Conservation (phyloP, 2,113 vertebrate species). For the Albula glossodonta region DNA sequence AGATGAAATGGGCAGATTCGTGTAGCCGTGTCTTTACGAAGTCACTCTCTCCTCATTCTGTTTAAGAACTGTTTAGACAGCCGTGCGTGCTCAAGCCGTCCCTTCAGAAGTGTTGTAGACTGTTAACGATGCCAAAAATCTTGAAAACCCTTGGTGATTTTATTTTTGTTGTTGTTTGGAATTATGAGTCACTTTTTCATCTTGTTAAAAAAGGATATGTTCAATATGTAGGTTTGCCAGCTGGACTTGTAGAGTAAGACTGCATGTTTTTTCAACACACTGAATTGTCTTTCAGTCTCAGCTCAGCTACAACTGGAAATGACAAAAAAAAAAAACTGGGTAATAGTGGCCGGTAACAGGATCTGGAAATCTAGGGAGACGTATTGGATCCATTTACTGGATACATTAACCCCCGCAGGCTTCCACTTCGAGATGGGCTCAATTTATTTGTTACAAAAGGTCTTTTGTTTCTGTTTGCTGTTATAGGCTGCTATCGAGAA, state of each 20-base stretch:
- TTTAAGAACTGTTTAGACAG: background rate
- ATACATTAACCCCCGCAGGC: background rate
- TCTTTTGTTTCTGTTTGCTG: background rate
- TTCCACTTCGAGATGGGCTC: background rate
- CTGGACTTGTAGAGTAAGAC: background rate
- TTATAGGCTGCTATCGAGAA: background rate
- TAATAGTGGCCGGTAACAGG: background rate
- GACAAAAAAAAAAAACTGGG: background rate
- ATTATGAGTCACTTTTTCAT: background rate
- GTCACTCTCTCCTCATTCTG: background rate
- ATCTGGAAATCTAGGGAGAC: background rate
- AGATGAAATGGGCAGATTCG: background rate
- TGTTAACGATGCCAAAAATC: background rate
- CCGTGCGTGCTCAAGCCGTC: background rate
- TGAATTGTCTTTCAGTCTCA: background rate
- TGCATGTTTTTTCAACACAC: background rate
- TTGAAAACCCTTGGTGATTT: background rate
- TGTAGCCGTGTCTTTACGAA: background rate
- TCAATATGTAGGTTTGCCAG: background rate
- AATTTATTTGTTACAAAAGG: background rate
- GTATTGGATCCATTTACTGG: background rate
- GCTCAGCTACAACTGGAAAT: background rate
- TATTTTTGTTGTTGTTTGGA: background rate
- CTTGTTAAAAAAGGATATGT: background rate
- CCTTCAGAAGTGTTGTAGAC: background rate